These are phyloP conservation scores for Smutsia gigantea DNA, from an alignment of 2,797 vertebrate species.

Conservation along the genomic window DNA sequence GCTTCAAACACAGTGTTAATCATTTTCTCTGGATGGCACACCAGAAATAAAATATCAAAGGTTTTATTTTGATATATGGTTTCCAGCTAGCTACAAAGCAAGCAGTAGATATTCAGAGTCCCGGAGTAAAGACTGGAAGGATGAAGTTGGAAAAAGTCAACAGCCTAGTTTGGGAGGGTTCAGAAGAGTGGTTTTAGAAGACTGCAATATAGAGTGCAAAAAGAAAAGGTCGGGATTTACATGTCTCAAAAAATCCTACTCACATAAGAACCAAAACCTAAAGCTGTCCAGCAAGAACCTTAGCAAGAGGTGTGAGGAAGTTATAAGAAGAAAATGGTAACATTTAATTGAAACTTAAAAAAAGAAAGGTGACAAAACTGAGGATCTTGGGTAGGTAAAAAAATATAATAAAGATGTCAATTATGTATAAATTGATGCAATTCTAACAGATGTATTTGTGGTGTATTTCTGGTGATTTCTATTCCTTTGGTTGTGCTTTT, in stretches of 20 bases:
- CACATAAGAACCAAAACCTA: background rate
- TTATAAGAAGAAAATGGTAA: background rate
- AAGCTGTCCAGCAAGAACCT: background rate
- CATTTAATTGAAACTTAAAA: background rate
- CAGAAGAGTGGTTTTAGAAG: background rate
- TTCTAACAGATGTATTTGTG: background rate
- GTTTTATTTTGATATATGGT: constrained; percentile 78
- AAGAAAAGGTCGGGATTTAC: constrained; percentile 44
- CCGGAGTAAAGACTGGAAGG: constrained; percentile 33
- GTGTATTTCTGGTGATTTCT: background rate
- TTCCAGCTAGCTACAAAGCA: constrained; percentile 71
- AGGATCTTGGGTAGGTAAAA: background rate
- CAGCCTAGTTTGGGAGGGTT: background rate
- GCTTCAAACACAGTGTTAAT: constrained; percentile 83
- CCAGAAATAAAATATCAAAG: constrained; percentile 82
- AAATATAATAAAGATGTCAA: background rate
- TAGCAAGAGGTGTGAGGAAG: background rate
- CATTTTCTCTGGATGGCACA: constrained; percentile 74
- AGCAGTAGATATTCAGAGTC: constrained; percentile 61
- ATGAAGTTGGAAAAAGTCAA: background rate
- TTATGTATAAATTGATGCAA: constrained; percentile 3
- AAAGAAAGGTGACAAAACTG: background rate
- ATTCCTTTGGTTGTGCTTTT: background rate
- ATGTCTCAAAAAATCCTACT: background rate
- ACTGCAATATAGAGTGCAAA: background rate